Evolutionary conservation across 2,113 vertebrate species (phyloP).

Genomic region (Ploceus nigricollis): DNA sequence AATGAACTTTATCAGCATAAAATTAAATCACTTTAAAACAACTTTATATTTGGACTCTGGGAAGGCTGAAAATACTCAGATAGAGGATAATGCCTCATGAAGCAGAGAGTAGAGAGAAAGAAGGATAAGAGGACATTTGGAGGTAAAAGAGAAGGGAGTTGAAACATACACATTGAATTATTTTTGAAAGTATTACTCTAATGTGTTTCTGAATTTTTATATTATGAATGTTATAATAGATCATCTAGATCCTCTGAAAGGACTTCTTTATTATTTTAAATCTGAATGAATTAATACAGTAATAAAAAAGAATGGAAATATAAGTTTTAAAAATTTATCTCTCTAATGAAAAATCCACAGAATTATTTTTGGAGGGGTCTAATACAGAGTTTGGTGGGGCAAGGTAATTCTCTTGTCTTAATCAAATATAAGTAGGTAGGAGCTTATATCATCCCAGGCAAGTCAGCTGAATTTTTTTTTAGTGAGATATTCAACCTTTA

Average conservation of each 20-base stretch:
- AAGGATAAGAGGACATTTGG: background rate
- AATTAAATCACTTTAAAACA: background rate
- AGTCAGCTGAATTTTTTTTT: background rate
- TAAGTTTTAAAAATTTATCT: background rate
- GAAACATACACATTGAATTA: background rate
- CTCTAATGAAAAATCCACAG: background rate
- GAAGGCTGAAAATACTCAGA: background rate
- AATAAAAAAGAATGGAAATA: conserved; percentile 35
- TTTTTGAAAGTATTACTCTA: background rate
- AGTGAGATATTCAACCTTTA: background rate
- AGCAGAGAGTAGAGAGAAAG: background rate
- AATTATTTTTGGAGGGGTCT: background rate
- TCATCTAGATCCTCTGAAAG: conserved; percentile 18
- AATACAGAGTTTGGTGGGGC: background rate
- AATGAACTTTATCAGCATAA: background rate
- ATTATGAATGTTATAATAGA: background rate
- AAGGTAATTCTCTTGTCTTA: background rate
- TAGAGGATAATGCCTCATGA: background rate
- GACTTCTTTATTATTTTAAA: conserved; percentile 50
- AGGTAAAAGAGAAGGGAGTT: background rate
- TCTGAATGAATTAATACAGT: conserved; percentile 29
- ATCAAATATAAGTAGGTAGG: background rate
- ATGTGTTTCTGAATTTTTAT: conserved; percentile 11
- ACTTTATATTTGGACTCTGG: background rate
- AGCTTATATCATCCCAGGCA: background rate